phyloP scores from a whole-genome alignment of 2,113 vertebrate genomes.

The Aix galericulata region DNA sequence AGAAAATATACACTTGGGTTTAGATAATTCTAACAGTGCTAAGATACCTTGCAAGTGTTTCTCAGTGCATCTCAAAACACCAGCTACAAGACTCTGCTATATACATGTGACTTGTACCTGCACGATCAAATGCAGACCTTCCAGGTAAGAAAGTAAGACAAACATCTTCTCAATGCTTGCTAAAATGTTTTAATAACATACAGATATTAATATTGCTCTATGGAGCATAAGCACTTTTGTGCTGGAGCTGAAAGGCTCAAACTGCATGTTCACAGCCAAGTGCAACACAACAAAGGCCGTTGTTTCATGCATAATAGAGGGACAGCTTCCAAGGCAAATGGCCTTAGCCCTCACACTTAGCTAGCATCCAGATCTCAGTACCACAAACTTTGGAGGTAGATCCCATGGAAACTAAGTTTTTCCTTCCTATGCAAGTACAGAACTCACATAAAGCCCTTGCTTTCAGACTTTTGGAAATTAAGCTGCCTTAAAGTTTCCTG shows the following conservation, averaged over 20 bases:
- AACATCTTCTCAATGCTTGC: background rate
- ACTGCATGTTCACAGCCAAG: background rate
- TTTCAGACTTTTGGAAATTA: background rate
- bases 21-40: background rate
- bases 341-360: background rate
- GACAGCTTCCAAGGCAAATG: background rate
- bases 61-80: background rate
- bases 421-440: background rate
- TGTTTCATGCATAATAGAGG: background rate
- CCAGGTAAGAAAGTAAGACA: background rate
- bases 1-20: background rate
- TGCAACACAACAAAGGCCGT: background rate
- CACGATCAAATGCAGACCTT: background rate
- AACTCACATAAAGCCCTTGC: background rate
- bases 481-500: background rate
- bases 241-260: background rate
- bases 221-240: background rate
- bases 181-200: background rate
- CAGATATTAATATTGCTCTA: background rate
- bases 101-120: background rate
- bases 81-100: background rate
- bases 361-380: background rate
- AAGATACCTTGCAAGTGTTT: background rate
- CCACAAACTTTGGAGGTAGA: background rate
- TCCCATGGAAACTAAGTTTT: background rate